Base-by-base conservation (phyloP, 2,888 invertebrate species). In the Rhingia campestris region DNA sequence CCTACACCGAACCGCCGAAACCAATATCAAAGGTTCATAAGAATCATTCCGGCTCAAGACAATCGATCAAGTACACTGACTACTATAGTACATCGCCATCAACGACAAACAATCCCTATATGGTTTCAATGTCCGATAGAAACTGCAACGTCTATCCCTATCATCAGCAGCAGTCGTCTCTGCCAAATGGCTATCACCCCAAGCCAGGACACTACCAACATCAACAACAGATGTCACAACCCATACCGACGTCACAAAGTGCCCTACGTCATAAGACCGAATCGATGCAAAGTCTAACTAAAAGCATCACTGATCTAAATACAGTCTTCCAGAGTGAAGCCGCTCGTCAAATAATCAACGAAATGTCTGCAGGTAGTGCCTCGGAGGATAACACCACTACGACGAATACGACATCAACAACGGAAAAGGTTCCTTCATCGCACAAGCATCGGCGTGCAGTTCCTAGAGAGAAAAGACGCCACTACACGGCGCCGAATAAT, bases 401-500 rank as follows among this genome's bases (percentile, higher is more conserved):
- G 30, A 53, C 53, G 33, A 76, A 73, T 41, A 89, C 90, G 1
- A 89, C 89, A 61, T 90, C 89, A 81, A 87, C 89, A 63, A 89
- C 88, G 30, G 91, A 91, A 54, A 92, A 93, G 30, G 93, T 93
- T 88, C 91, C 91, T 14, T 92, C 93, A 41, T 93, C 93, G 0
- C 93, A 94, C 9, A 91, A 93, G 86, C 94, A 94, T 87, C 92
- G 94, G 86, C 93, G 97, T 64, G 94, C 94, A 73, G 94, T 96
- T 43, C 97, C 97, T 0, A 95, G 95, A 87, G 96, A 97, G 89
- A 97, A 96, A 90, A 92, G 97, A 70, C 92, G 97, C 72, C 97
- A 97, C 90, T 95, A 97, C 88, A 98, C 97, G 0, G 97, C 97
- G n/a, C 95, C 95, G 0, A 94, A 95, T 92, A 95, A 94, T 89